phyloP scores from a whole-genome alignment of 30 jellyfish, hydroid and myxozoan genomes.

The Hydractinia symbiolongicarpus region DNA sequence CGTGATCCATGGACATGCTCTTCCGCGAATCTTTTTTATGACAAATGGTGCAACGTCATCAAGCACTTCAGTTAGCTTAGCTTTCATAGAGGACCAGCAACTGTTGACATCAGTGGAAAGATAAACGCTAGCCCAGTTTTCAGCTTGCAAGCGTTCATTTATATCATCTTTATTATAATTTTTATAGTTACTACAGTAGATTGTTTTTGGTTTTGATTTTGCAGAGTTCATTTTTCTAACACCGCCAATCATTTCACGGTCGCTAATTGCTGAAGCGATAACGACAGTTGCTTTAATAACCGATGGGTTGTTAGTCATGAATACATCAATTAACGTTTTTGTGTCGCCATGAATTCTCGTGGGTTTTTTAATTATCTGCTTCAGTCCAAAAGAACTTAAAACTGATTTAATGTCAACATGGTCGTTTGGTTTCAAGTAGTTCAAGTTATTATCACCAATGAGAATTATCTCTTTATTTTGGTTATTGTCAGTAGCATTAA shows the following conservation, averaged over 20 bases:
- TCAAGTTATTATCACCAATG: no score
- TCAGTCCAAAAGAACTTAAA: no score
- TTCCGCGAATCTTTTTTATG: no score
- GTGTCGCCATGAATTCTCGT: slow-evolving; percentile 18
- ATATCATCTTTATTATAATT: slow-evolving; percentile 17
- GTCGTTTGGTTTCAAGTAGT: no score
- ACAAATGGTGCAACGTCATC: no score
- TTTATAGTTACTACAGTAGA: slow-evolving; percentile 30
- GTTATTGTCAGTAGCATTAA: no score
- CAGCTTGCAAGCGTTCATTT: slow-evolving; percentile 7
- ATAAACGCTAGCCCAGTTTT: slow-evolving; percentile 7
- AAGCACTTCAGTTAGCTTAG: no score
- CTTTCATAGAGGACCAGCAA: slow-evolving; percentile 20
- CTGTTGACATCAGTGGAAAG: background rate
- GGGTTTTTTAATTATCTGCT: no score
- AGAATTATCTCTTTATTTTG: no score
- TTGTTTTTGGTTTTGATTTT: slow-evolving; percentile 16
- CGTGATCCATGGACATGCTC: no score
- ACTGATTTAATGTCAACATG: no score
- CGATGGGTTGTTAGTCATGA: no score
- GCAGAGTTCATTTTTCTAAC: slow-evolving; percentile 29
- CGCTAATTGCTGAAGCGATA: slow-evolving; percentile 18
- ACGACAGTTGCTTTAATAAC: slow-evolving; percentile 12
- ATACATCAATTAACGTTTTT: background rate
- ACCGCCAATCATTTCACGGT: slow-evolving; percentile 41